These are phyloP conservation scores for Drosophila koepferae DNA, from an alignment of 2,888 invertebrate species.

Conservation along the genomic window DNA sequence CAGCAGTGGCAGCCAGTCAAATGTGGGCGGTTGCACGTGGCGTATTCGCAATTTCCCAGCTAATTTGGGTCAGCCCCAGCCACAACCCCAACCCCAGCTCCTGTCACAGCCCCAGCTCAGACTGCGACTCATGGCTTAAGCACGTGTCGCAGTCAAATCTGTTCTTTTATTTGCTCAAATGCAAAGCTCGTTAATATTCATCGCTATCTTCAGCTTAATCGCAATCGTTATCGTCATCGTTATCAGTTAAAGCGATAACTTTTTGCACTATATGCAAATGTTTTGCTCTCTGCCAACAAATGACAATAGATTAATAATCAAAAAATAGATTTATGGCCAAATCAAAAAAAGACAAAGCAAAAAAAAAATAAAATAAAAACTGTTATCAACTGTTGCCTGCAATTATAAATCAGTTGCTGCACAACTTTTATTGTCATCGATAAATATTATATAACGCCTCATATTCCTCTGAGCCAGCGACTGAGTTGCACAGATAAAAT, in stretches of 20 bases:
- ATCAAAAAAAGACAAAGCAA: not conserved
- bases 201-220: constrained; percentile 1
- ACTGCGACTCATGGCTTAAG: not conserved
- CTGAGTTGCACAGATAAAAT: not conserved
- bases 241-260: constrained; percentile 3
- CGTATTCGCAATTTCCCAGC: constrained; percentile 54
- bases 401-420: constrained; percentile 18
- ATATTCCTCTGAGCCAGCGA: not conserved
- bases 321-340: constrained; percentile 25
- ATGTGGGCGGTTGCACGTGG: constrained; percentile 29
- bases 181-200: not conserved
- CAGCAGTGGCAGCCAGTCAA: constrained; percentile 41
- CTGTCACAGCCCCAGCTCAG: constrained; percentile 10
- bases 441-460: constrained; percentile 1
- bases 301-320: not conserved
- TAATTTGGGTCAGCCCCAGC: constrained; percentile 42
- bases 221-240: constrained; percentile 9
- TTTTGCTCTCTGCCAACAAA: not conserved
- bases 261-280: constrained; percentile 22
- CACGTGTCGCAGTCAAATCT: constrained; percentile 4
- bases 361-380: not conserved
- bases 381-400: constrained; percentile 21
- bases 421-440: constrained; percentile 8
- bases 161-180: constrained; percentile 4
- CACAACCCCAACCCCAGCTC: not conserved